Conservation (phyloP, 1,140 invertebrate genomes). For the Plectrocnemia conspersa region DNA sequence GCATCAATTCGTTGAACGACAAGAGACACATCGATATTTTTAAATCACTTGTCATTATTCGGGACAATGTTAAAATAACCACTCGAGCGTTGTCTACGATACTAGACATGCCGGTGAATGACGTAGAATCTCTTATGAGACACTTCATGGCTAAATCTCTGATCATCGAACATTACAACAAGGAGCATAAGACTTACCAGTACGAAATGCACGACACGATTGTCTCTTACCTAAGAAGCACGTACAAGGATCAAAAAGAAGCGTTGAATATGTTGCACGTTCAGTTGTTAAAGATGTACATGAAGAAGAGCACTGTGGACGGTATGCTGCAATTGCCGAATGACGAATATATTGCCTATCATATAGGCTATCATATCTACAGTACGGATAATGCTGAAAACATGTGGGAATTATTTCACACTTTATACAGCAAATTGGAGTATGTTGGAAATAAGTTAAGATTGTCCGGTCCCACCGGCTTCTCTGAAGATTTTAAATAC, state of each 20-base stretch:
- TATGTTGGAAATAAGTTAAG: constrained; percentile 33
- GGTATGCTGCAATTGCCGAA: constrained; percentile 22
- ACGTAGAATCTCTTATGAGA: constrained; percentile 17
- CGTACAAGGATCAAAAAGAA: constrained; percentile 7
- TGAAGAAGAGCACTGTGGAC: constrained; percentile 1
- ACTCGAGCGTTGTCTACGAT: constrained; percentile 21
- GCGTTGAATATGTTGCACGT: constrained; percentile 24
- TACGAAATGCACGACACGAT: constrained; percentile 33
- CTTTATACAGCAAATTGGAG: constrained; percentile 21
- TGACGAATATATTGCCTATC: constrained; percentile 29
- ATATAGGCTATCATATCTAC: constrained; percentile 29
- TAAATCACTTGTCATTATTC: constrained; percentile 24
- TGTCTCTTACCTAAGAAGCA: constrained; percentile 20
- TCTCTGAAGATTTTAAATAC: constrained; percentile 17
- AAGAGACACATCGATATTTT: constrained; percentile 6
- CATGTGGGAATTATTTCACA: constrained; percentile 20
- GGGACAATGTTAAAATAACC: constrained; percentile 27
- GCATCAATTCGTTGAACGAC: constrained; percentile 24
- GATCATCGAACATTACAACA: constrained; percentile 25
- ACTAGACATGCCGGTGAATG: neutral
- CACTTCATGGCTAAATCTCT: constrained; percentile 26
- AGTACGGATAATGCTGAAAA: constrained; percentile 19
- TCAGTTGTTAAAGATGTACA: constrained; percentile 23
- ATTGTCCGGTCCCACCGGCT: constrained; percentile 16
- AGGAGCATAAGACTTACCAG: constrained; percentile 23